These are phyloP conservation scores for Ceratoteleas bidentatus DNA, from an alignment of 1,140 invertebrate species.

Conservation along the genomic window DNA sequence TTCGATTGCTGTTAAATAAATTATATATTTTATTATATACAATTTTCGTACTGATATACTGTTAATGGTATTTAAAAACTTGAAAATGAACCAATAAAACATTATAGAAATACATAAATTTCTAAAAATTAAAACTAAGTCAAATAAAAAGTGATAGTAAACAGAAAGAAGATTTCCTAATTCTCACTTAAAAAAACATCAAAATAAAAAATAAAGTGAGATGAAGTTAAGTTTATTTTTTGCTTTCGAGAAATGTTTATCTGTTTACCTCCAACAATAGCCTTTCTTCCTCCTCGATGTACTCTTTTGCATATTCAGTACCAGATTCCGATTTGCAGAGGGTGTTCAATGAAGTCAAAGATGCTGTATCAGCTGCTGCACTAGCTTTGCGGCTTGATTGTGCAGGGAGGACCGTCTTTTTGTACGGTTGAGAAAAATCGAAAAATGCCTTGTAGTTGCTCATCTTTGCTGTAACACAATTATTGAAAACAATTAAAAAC, in stretches of 20 bases:
- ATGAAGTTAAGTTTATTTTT: constrained; percentile 19
- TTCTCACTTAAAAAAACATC: background rate
- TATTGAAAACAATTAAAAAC: too few species aligned
- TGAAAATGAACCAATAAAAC: background rate
- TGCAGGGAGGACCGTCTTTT: constrained; percentile 23
- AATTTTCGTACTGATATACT: too few species aligned
- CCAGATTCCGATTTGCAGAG: constrained; percentile 20
- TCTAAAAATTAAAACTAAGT: background rate
- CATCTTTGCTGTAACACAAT: constrained; percentile 6
- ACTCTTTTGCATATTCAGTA: constrained; percentile 70
- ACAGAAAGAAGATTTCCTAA: background rate
- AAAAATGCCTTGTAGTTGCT: constrained; percentile 38
- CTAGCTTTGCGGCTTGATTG: constrained; percentile 18
- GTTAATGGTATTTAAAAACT: too few species aligned
- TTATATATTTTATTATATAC: background rate
- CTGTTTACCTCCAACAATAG: constrained; percentile 67
- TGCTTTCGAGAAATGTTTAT: constrained; percentile 1
- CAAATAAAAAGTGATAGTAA: background rate
- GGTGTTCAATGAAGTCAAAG: background rate
- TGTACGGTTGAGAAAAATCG: constrained; percentile 57
- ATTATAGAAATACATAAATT: too few species aligned
- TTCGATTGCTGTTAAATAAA: constrained; percentile 20
- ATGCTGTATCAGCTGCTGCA: background rate
- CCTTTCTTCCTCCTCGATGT: constrained; percentile 70
- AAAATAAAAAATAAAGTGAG: constrained; percentile 1